Conservation (phyloP, 2,797 vertebrate genomes). For the Coccyzus lansbergi region DNA sequence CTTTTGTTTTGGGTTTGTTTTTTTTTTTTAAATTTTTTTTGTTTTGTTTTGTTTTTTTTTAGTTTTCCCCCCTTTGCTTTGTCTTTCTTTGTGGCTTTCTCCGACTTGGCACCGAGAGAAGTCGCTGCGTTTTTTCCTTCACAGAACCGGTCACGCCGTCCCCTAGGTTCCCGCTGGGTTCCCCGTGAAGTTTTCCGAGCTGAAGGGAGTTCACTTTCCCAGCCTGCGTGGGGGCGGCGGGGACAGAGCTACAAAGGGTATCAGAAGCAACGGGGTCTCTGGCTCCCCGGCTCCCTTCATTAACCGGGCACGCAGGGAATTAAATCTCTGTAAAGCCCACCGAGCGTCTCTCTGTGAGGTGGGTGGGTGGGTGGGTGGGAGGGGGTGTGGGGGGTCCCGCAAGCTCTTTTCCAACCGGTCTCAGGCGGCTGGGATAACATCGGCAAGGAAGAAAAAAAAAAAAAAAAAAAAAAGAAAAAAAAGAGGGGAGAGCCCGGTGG, state of each 20-base stretch:
- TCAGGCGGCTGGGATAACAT: slow-evolving; percentile 32
- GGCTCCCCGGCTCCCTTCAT: slow-evolving; percentile 2
- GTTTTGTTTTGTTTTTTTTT: not conserved
- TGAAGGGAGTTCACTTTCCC: not conserved
- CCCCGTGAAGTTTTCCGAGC: slow-evolving; percentile 22
- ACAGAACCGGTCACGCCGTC: not conserved
- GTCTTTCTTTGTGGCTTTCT: slow-evolving; percentile 34
- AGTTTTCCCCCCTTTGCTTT: not conserved
- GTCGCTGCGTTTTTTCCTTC: not conserved
- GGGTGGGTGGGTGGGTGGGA: no score
- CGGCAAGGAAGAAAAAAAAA: not conserved
- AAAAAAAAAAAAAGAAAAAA: not conserved
- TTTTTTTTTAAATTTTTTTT: not conserved
- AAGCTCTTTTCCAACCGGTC: slow-evolving; percentile 15
- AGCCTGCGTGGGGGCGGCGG: not conserved
- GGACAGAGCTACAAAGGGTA: not conserved
- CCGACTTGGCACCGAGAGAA: not conserved
- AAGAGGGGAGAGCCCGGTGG: not conserved
- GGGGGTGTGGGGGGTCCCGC: slow-evolving; percentile 21
- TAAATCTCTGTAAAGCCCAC: slow-evolving; percentile 44
- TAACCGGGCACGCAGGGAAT: slow-evolving; percentile 50
- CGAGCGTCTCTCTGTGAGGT: not conserved
- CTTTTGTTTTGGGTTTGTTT: not conserved
- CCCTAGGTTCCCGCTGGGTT: not conserved
- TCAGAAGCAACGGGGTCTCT: not conserved